Evolutionary conservation across 1,140 invertebrate species (phyloP).

Genomic region (Drosophila pachea): DNA sequence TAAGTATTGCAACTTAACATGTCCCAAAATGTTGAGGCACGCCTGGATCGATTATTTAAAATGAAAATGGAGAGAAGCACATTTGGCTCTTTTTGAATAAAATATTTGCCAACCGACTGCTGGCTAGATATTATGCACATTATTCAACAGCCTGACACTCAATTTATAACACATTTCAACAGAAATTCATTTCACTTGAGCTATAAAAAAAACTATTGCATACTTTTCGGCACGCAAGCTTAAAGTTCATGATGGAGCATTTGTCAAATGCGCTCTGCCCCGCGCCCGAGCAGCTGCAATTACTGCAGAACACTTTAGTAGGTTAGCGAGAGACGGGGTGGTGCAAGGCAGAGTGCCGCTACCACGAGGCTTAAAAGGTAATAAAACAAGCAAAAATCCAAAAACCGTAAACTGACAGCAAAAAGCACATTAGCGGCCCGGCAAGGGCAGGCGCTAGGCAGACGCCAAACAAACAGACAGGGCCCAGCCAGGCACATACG

Average conservation of each 20-base stretch:
- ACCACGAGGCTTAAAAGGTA: constrained; percentile 73
- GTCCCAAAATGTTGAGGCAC: too few relatives aligned
- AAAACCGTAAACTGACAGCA: constrained; percentile 72
- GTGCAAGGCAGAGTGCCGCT: constrained; percentile 30
- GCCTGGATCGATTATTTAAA: too few relatives aligned
- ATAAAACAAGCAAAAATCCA: constrained; percentile 71
- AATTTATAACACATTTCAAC: constrained; percentile 15
- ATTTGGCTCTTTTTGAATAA: too few relatives aligned
- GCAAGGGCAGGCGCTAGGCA: constrained; percentile 14
- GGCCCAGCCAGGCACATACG: constrained; percentile 11
- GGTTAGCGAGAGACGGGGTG: not conserved
- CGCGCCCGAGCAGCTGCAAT: constrained; percentile 37
- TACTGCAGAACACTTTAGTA: constrained; percentile 41
- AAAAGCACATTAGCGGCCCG: constrained; percentile 68
- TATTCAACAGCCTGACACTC: constrained; percentile 6
- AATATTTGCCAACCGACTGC: not conserved
- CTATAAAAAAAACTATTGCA: constrained; percentile 14
- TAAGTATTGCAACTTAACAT: too few relatives aligned
- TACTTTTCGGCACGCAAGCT: constrained; percentile 19
- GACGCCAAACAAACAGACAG: constrained; percentile 34
- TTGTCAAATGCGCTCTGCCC: constrained; percentile 46
- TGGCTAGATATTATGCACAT: constrained; percentile 10
- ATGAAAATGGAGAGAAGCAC: too few relatives aligned
- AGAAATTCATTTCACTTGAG: constrained; percentile 10
- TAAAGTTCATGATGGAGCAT: constrained; percentile 47